Conservation (phyloP, 1,140 invertebrate species). For the Lanistes nyassanus region DNA sequence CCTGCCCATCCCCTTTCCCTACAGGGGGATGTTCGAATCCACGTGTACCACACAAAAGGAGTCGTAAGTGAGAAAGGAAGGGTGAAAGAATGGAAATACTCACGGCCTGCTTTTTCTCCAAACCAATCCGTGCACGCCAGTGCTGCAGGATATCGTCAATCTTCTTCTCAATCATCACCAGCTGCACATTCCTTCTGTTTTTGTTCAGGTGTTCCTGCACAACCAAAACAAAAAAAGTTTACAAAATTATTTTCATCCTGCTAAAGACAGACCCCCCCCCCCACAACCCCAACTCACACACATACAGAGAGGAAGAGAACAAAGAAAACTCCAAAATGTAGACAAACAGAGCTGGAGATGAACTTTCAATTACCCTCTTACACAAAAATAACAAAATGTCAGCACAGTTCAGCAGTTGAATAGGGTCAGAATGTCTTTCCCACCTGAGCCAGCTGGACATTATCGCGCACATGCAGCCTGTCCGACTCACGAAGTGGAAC, state of each 20-base stretch:
- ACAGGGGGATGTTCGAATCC: no score
- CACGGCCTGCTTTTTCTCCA: conserved; percentile 72
- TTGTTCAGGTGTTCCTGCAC: conserved; percentile 65
- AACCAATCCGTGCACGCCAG: conserved; percentile 84
- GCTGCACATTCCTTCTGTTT: conserved; percentile 64
- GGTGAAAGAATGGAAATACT: neutral
- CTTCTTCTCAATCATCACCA: conserved; percentile 70
- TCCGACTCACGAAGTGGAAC: conserved; percentile 84
- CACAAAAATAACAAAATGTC: neutral
- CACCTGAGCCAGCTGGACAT: conserved; percentile 92
- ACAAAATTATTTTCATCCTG: conserved; percentile 2
- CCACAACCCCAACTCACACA: no score
- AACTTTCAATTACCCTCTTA: neutral
- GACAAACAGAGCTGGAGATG: no score
- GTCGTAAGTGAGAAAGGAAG: neutral
- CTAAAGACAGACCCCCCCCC: no score
- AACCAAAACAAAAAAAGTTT: conserved; percentile 17
- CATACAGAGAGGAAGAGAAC: no score
- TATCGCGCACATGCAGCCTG: conserved; percentile 87
- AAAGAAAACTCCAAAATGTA: no score
- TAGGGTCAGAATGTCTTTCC: neutral
- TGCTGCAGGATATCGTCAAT: conserved; percentile 84
- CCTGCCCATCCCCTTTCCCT: no score
- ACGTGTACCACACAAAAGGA: neutral
- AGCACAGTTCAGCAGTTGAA: neutral